Base-by-base conservation (phyloP, 2,797 vertebrate genomes). In the Synanceia verrucosa region DNA sequence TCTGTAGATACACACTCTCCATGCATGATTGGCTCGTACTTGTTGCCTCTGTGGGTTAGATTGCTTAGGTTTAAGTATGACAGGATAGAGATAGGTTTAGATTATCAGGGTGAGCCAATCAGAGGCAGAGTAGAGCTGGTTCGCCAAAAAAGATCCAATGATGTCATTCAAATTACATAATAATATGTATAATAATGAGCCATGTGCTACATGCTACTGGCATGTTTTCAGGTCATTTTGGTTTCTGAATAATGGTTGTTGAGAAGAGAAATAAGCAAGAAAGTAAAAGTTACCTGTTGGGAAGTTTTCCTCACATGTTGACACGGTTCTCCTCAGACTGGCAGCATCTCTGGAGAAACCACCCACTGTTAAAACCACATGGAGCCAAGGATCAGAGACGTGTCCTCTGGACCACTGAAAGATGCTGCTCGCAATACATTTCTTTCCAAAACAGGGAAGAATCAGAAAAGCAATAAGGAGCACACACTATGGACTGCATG, bases 281-380 rank as follows among this genome's bases (percentile, higher is more conserved):
- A 29, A 4, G 28, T 11, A 19, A 18, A 11, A 16, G 9, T 78
- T 84, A 94, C 93, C 92, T 88, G 89, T 83, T 33, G 92, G 92
- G 62, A 79, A 10, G 41, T 56, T 85, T n/a, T 91, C 89, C 34
- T 92, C 89, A 69, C 63, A 57, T 43, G 64, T 36, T 19, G 82
- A 73, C 43, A 61, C 9, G 34, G 62, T 37, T 65, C 69, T 37
- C 61, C 81, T 91, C 28, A 86, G 16, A 73, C 65, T 86, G 9
- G 48, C 56, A 53, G 56, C 48, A 53, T 83, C 85, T 78, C 62
- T 84, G 56, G 70, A 82, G n/a, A 81, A 57, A 53, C 75, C 70
- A 14, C 12, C 55, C 23, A 74, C 89, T 92, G 76, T 10, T 26
- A 8, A 55, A 58, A 59, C n/a, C n/a, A 69, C 50, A 67, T 18